A percentile compares a stretch with the other conserved stretches of the same genome.
Evolutionary conservation across 2,113 vertebrate species (phyloP).

Genomic region (Austrofundulus limnaeus): DNA sequence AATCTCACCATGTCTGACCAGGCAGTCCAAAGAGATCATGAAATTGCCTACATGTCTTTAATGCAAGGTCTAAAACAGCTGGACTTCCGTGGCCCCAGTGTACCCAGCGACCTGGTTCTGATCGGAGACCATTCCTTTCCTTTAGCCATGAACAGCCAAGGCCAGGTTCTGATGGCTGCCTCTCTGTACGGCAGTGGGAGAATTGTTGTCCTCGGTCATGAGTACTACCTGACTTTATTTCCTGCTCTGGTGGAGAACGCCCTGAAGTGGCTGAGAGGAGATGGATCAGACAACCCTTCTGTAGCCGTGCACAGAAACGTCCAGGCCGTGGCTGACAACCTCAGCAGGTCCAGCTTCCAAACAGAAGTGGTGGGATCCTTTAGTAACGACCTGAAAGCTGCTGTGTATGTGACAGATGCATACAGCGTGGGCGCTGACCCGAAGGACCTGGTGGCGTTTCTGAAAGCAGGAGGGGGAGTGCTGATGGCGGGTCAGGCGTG

Average conservation of each 20-base stretch:
- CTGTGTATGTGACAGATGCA: slow-evolving; percentile 83
- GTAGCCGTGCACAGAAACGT: slow-evolving; percentile 77
- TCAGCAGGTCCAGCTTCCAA: slow-evolving; percentile 60
- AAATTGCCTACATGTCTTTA: slow-evolving; percentile 62
- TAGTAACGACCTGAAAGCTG: slow-evolving; percentile 55
- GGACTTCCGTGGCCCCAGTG: slow-evolving; percentile 47
- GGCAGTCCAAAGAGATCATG: neutral
- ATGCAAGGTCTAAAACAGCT: slow-evolving; percentile 67
- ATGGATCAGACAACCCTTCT: slow-evolving; percentile 39
- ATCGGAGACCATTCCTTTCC: slow-evolving; percentile 67
- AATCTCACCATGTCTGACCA: slow-evolving; percentile 37
- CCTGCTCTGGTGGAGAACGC: slow-evolving; percentile 82
- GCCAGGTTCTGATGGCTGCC: slow-evolving; percentile 78
- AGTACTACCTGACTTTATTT: slow-evolving; percentile 78
- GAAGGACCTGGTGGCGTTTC: slow-evolving; percentile 77
- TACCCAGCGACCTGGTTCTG: slow-evolving; percentile 72
- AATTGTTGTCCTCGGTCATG: slow-evolving; percentile 85
- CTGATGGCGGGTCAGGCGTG: slow-evolving; percentile 87
- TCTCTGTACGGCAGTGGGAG: slow-evolving; percentile 81
- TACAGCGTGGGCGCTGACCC: slow-evolving; percentile 68
- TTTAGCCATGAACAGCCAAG: slow-evolving; percentile 73
- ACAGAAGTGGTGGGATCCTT: slow-evolving; percentile 57
- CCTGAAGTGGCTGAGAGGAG: slow-evolving; percentile 84
- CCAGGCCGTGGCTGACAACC: slow-evolving; percentile 70
- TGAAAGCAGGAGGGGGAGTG: slow-evolving; percentile 85